phyloP scores from a whole-genome alignment of 2,113 vertebrate genomes.

The Myxocyprinus asiaticus region DNA sequence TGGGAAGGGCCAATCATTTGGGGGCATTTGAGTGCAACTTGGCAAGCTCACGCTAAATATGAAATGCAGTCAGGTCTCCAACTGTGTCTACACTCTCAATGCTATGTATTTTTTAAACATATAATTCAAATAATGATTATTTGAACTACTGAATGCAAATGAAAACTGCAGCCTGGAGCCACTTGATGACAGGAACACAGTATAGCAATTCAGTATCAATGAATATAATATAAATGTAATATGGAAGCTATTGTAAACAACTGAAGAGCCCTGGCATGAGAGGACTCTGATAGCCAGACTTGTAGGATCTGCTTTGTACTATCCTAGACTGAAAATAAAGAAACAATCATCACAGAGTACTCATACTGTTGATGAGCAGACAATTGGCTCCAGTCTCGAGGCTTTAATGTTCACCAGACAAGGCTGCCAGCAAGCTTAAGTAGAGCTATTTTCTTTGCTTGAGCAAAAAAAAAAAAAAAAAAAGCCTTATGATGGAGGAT shows the following conservation, averaged over 20 bases:
- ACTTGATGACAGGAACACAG: too few species aligned
- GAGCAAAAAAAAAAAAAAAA: not conserved
- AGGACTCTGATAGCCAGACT: not conserved
- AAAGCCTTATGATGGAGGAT: not conserved
- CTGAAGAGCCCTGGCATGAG: not conserved
- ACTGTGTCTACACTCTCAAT: too few species aligned
- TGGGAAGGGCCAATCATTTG: too few species aligned
- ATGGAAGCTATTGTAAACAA: conserved; percentile 6
- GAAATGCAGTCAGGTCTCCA: too few species aligned
- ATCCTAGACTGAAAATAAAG: not conserved
- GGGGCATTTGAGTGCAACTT: too few species aligned
- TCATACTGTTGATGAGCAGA: not conserved
- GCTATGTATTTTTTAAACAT: too few species aligned
- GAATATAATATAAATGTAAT: not conserved
- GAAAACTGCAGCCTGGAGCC: too few species aligned
- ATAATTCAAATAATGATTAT: too few species aligned
- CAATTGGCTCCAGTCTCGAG: not conserved
- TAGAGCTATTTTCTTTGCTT: not conserved
- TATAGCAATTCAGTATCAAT: not conserved
- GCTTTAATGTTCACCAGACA: not conserved
- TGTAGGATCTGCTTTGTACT: not conserved
- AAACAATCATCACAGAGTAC: not conserved
- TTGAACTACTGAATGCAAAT: too few species aligned
- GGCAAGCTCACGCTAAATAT: too few species aligned
- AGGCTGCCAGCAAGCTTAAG: not conserved